Conservation (phyloP, 1,140 invertebrate genomes). For the Cyrtorhinus lividipennis region DNA sequence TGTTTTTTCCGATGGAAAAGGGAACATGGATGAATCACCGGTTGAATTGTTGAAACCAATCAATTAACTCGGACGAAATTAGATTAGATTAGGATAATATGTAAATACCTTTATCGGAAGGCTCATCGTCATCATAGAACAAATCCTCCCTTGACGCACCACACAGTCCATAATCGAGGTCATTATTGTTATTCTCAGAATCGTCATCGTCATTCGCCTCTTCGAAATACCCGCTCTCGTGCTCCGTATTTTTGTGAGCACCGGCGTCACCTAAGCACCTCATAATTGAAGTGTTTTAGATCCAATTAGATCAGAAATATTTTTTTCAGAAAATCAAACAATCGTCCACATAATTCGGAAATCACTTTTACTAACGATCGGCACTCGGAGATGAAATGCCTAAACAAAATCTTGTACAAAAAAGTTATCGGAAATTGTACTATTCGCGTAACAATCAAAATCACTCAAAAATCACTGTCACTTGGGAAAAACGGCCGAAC, state of each 20-base stretch:
- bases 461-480: constrained; percentile 6
- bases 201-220: constrained; percentile 22
- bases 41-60: too few relatives aligned
- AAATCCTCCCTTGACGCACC: constrained; percentile 10
- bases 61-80: too few relatives aligned
- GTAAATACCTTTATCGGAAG: neutral
- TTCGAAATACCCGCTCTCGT: constrained; percentile 30
- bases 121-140: neutral
- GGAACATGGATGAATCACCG: too few relatives aligned
- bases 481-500: neutral
- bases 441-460: neutral
- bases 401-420: neutral
- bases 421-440: neutral
- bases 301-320: too few relatives aligned
- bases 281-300: neutral
- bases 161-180: neutral
- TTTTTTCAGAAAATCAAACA: too few relatives aligned
- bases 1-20: too few relatives aligned
- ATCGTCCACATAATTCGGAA: neutral
- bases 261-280: constrained; percentile 17
- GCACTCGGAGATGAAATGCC: neutral
- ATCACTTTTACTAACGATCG: neutral
- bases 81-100: neutral
- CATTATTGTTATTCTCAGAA: neutral
- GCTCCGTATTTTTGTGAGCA: constrained; percentile 27